Percentiles rank a stretch among this genome's conserved stretches.
Conservation (phyloP, 2,888 invertebrate species). For the Galerucella pusilla region DNA sequence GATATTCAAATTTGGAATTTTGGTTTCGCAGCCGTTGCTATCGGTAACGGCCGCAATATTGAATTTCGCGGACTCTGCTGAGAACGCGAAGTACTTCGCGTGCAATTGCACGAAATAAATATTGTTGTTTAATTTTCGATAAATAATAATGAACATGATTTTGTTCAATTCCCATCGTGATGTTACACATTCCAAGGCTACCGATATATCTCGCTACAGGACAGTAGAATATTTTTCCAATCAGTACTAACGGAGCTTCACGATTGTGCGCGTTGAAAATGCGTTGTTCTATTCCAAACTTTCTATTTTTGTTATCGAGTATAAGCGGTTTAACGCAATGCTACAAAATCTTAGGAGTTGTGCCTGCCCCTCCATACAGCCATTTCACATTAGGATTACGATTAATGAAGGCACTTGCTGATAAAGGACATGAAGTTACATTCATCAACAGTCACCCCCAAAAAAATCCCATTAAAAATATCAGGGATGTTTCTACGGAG, state of each 20-base stretch:
- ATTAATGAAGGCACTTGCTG: slow-evolving; percentile 56
- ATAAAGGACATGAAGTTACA: slow-evolving; percentile 65
- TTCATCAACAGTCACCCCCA: slow-evolving; percentile 57
- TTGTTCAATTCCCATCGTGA: neutral
- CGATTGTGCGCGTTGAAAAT: neutral
- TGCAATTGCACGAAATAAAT: too few species aligned
- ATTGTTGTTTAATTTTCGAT: too few species aligned
- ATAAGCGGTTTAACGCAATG: neutral
- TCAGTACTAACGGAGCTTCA: neutral
- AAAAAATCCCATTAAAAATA: slow-evolving; percentile 63
- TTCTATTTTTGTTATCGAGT: neutral
- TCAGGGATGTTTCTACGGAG: slow-evolving; percentile 54
- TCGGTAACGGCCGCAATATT: too few species aligned
- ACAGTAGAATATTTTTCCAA: neutral
- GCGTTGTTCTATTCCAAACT: neutral
- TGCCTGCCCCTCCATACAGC: slow-evolving; percentile 54
- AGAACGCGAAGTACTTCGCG: too few species aligned
- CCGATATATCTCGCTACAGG: neutral
- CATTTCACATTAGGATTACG: slow-evolving; percentile 54
- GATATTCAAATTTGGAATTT: too few species aligned
- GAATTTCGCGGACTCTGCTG: too few species aligned
- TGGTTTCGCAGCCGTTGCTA: too few species aligned
- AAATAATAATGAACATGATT: too few species aligned
- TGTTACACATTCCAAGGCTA: neutral
- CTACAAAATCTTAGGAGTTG: slow-evolving; percentile 53